Evolutionary conservation across 2,888 invertebrate genomes (phyloP).

Genomic region (Globia sparganii): DNA sequence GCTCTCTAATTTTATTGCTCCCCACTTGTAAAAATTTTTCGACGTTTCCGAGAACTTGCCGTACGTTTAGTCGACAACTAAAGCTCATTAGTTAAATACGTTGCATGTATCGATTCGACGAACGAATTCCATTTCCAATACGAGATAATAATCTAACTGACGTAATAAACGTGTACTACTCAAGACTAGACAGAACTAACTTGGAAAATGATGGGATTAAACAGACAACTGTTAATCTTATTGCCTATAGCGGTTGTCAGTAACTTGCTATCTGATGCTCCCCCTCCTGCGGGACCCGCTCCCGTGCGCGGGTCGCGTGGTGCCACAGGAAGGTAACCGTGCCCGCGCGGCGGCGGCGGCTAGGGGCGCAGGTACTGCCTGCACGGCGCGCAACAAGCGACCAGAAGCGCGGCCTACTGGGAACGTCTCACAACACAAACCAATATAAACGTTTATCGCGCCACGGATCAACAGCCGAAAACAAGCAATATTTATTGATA

Average conservation of each 20-base stretch:
- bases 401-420: slow-evolving; percentile 44
- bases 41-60: slow-evolving; percentile 67
- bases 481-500: slow-evolving; percentile 65
- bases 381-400: slow-evolving; percentile 38
- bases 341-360: not conserved
- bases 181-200: not conserved
- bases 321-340: not conserved
- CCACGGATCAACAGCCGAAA: slow-evolving; percentile 59
- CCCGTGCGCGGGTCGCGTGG: no score
- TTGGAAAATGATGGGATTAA: not conserved
- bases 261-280: not conserved
- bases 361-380: not conserved
- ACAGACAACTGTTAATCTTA: not conserved
- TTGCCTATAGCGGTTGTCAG: not conserved
- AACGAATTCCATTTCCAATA: slow-evolving; percentile 66
- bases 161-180: slow-evolving; percentile 56
- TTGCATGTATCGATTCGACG: slow-evolving; percentile 60
- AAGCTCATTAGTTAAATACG: slow-evolving; percentile 62
- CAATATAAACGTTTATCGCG: slow-evolving; percentile 65
- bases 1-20: slow-evolving; percentile 79
- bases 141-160: slow-evolving; percentile 57
- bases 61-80: slow-evolving; percentile 36
- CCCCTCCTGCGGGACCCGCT: not conserved
- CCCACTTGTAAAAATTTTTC: slow-evolving; percentile 68
- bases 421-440: slow-evolving; percentile 58